Base-by-base conservation (phyloP, 1,140 invertebrate species). In the Macrosteles quadrilineatus region DNA sequence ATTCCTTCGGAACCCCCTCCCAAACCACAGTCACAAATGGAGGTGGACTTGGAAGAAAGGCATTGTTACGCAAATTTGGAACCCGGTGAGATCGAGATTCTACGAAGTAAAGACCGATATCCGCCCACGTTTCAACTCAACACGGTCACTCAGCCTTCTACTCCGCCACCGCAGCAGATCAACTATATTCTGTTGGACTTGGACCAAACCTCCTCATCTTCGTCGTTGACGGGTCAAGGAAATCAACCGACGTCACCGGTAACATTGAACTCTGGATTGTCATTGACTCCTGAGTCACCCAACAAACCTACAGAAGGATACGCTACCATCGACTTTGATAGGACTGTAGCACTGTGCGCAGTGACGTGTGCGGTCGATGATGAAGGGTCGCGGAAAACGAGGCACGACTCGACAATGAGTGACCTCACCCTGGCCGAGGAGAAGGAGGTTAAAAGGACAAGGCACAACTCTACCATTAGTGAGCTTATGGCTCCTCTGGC, bases 241-340 rank as follows among this genome's bases (percentile, higher is more conserved):
- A 40, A 40, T 6, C 63, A 40, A 45, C 63, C 63, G 9, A 43
- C 32, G 9, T 66, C 63, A n/a, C 63, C 63, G 1, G 23, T 66
- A 17, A 63, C 63, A 17, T 9, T 66, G 12, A 66, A 19, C 40
- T 45, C 32, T 11, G 23, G 14, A 6, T 23, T 36, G 3, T 63
- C 59, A 21, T 71, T 69, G 25, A 69, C 74, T 12, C 73, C 74
- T 0, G 77, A 80, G 14, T 6, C 87, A 84, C 59, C 84, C 85
- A 2, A 84, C 86, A 3, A 84, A 29, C 77, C 83, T 14, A 82
- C 85, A 45, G 88, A 91, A 76, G 91, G 92, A 55, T 98, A 97
- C 77, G 94, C 93, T 11, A 94, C 90, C 0, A 98, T 98, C 69
- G 96, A 98, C 81, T 97, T 97, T 80, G 90, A 96, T 76, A 93